Evolutionary conservation across 2,113 vertebrate genomes (phyloP).

Genomic region (Hystrix brachyura): DNA sequence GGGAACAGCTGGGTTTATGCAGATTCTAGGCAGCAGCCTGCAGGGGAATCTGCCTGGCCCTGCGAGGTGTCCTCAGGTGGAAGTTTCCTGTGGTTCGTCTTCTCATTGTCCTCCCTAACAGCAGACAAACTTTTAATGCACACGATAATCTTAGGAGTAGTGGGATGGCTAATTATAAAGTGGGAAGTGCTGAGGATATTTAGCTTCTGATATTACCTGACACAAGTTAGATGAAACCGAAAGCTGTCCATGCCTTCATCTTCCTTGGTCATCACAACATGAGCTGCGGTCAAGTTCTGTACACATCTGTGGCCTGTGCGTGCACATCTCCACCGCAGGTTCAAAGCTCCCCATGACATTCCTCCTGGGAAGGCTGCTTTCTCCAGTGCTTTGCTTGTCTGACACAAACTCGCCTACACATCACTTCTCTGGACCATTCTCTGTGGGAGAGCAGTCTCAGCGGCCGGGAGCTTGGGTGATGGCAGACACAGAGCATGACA

Average conservation of each 20-base stretch:
- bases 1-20: too few species aligned
- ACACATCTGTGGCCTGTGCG: rapidly evolving
- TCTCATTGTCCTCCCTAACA: rapidly evolving
- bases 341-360: neutral
- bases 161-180: neutral
- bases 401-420: conserved; percentile 58
- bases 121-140: too few species aligned
- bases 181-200: neutral
- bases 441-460: conserved; percentile 49
- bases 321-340: rapidly evolving
- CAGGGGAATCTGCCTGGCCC: rapidly evolving
- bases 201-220: neutral
- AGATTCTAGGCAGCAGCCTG: rapidly evolving
- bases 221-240: too few species aligned
- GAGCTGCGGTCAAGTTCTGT: rapidly evolving
- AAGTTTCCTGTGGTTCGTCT: neutral
- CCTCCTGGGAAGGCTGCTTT: neutral
- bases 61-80: neutral
- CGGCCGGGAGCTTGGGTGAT: conserved; percentile 74
- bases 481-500: conserved; percentile 81
- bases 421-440: conserved; percentile 53
- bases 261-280: rapidly evolving
- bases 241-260: neutral
- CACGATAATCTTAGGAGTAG: neutral
- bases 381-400: neutral